Evolutionary conservation across 2,888 invertebrate species (phyloP), one percentile per base, ranked within the genome.

Genomic region (Stramonita haemastoma): DNA sequence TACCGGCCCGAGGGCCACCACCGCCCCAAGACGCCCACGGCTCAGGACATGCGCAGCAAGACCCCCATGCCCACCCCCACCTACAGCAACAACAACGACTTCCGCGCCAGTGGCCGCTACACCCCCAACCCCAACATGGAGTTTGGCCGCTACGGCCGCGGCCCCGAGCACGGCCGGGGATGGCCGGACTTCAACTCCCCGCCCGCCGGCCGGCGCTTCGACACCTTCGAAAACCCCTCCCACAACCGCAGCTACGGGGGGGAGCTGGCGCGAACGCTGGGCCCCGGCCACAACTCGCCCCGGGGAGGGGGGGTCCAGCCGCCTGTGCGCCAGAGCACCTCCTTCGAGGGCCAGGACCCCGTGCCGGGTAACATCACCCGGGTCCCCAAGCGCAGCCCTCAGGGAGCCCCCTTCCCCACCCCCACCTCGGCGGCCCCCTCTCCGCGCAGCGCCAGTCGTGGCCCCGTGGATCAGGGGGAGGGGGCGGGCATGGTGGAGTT

Each of bases 311-410:
- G 93, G 89, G 92, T 93, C 83, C 94, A 93, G 81, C 93, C n/a
- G n/a, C n/a, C 93, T 17, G 70, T 89, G 73, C 91, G 93, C 94
- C 97, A 97, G 93, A 97, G 97, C 83, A 97, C 97, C n/a, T 97
- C 97, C 90, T 97, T 97, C 93, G 97, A 97, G 92, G 96, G 97
- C 90, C 97, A 97, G 92, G 97, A 97, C 90, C 97, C 97, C 29
- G 96, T 92, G 56, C 95, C 95, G 11, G 94, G 94, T 90, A 94
- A 94, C 91, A 92, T 95, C 66, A 94, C 93, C 85, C 93, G 95
- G 86, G 93, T 94, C 91, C 94, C 93, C 56, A 92, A 92, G 90
- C 92, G 92, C 87, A 93, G 91, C 57, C 93, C 93, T 6, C 92
- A 92, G 81, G 90, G 90, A 84, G 91, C 92, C 90, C 90, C 90